These are phyloP conservation scores for Catalaphyllia jardinei DNA, from an alignment of 64 coral and sea anemone species.

Conservation along the genomic window DNA sequence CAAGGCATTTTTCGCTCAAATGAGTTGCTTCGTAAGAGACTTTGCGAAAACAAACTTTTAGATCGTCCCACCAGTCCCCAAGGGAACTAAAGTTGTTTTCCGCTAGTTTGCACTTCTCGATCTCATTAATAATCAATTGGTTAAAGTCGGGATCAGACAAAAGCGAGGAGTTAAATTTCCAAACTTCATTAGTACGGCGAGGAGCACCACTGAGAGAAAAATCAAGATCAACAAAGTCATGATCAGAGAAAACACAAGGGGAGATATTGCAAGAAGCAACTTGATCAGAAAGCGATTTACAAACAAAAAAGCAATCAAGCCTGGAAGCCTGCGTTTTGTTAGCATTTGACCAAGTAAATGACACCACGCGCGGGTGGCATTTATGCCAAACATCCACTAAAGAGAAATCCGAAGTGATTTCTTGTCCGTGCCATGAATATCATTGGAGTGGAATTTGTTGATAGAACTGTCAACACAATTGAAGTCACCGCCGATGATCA, in stretches of 20 bases:
- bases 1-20: background rate
- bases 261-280: background rate
- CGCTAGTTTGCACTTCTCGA: background rate
- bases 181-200: background rate
- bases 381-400: background rate
- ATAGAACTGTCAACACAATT: too few relatives aligned
- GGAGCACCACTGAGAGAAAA: background rate
- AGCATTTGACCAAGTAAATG: constrained; percentile 31
- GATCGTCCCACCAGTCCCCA: constrained; percentile 47
- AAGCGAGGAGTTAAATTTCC: constrained; percentile 27
- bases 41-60: background rate
- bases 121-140: background rate
- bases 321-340: background rate
- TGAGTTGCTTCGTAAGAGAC: background rate
- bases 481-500: too few relatives aligned
- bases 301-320: constrained; percentile 5
- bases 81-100: background rate
- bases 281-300: background rate
- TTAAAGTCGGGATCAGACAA: background rate
- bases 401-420: too few relatives aligned
- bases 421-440: too few relatives aligned
- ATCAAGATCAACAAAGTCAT: background rate
- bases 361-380: background rate
- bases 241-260: background rate
- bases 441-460: too few relatives aligned